Base-by-base conservation (phyloP, 2,113 vertebrate genomes). In the Muntiacus muntjak region DNA sequence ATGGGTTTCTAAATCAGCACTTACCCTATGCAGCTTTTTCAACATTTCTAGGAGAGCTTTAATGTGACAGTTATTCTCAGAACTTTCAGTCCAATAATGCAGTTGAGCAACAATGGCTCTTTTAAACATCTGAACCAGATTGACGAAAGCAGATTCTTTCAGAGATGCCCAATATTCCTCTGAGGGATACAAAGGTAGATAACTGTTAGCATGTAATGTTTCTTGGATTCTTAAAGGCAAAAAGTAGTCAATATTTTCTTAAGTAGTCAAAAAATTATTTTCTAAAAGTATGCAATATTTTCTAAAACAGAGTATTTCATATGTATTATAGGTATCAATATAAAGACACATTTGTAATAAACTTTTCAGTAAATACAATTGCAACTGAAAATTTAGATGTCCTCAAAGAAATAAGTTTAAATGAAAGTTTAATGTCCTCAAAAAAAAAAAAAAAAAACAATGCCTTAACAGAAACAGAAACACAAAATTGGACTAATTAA, bases 21-120 rank as follows among this genome's bases (percentile, higher is more conserved):
- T 97, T 98, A 98, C 98, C 92, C 67, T 97, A 76, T 98, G 97
- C 1, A 98, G 95, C 58, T 81, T 97, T 93, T 98, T 96, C 55
- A 99, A 28, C n/a, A 97, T 64, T 89, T 97, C 33, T 17, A 99
- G 92, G 17, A 97, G 82, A 54, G 71, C 28, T 79, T 89, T 95
- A 54, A 96, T 26, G 9, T 47, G 92, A 81, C 2, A 25, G 8
- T 86, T 33, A n/a, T 45, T 36, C 23, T 36, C 43, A 17, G 0
- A 0, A 6, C 16, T 91, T 13, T 89, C 33, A 11, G 60, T 23
- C 74, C 96, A 85, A 9, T 1, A 36, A 4, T 1, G 3, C 36
- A 98, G n/a, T 1, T 85, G 86, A 43, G 88, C 54, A 28, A 74
- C 4, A 30, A 98, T 6, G 1, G 84, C 82, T 15, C 11, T 54